Percentiles rank a stretch among this genome's conserved stretches.
These are phyloP conservation scores for Excalfactoria chinensis DNA, from an alignment of 2,113 vertebrate species.

Conservation along the genomic window DNA sequence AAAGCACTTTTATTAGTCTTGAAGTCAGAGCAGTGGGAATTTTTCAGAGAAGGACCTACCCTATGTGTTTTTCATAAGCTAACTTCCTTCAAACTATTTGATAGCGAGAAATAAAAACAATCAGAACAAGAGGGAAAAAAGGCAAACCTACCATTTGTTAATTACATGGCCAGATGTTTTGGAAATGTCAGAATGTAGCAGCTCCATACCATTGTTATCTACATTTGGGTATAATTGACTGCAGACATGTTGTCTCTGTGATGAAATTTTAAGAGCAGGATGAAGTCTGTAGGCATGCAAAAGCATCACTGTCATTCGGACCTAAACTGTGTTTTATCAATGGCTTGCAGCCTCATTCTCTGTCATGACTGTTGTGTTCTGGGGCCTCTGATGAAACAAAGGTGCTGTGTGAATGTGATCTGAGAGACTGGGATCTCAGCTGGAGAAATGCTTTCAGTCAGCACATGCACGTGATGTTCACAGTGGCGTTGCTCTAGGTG, in stretches of 20 bases:
- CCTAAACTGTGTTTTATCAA: not conserved
- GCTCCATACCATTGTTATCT: not conserved
- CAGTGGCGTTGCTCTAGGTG: not conserved
- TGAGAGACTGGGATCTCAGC: not conserved
- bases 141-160: not conserved
- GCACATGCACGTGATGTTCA: not conserved
- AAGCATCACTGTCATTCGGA: not conserved
- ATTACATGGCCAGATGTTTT: not conserved
- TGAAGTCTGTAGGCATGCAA: not conserved
- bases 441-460: not conserved
- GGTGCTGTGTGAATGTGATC: rapidly evolving
- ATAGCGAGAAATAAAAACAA: slow-evolving; percentile 30
- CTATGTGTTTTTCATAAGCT: slow-evolving; percentile 29
- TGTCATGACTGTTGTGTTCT: not conserved
- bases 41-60: slow-evolving; percentile 32
- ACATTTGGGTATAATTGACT: not conserved
- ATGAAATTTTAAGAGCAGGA: not conserved
- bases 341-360: not conserved
- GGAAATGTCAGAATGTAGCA: not conserved
- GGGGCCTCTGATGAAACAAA: not conserved
- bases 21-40: slow-evolving; percentile 62
- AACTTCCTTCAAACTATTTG: slow-evolving; percentile 33
- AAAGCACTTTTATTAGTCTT: slow-evolving; percentile 73
- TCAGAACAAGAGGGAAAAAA: not conserved
- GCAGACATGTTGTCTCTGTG: not conserved